Conservation (phyloP, 2,888 invertebrate species). For the Cryptops parisi region DNA sequence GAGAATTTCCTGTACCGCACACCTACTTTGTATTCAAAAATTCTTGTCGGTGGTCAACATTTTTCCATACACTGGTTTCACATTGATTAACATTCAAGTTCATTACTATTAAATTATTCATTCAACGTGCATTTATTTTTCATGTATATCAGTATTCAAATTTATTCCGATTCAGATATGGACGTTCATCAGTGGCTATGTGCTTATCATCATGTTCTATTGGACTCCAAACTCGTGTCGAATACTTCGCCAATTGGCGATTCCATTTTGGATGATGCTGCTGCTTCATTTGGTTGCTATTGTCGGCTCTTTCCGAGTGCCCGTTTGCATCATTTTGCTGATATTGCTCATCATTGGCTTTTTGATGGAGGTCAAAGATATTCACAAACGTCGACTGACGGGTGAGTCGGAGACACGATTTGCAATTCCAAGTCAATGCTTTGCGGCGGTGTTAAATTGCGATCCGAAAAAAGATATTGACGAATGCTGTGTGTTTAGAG, state of each 20-base stretch:
- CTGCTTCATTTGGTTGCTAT: slow-evolving; percentile 59
- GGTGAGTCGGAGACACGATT: too few relatives aligned
- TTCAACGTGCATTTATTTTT: too few relatives aligned
- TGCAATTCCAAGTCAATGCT: too few relatives aligned
- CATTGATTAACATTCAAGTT: too few relatives aligned
- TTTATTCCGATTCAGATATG: slow-evolving; percentile 44
- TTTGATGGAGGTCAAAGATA: slow-evolving; percentile 40
- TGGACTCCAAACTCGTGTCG: slow-evolving; percentile 56
- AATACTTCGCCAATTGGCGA: slow-evolving; percentile 39
- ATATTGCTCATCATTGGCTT: slow-evolving; percentile 50
- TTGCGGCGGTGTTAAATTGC: too few relatives aligned
- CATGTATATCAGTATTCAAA: too few relatives aligned
- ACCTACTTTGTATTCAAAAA: too few relatives aligned
- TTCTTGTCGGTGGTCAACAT: too few relatives aligned
- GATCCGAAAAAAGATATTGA: too few relatives aligned
- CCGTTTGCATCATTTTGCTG: slow-evolving; percentile 53
- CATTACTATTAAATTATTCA: too few relatives aligned
- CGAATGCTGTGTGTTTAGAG: slow-evolving; percentile 3
- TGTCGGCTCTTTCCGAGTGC: slow-evolving; percentile 59
- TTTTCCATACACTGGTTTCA: too few relatives aligned
- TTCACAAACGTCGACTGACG: slow-evolving; percentile 33
- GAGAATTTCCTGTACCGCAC: too few relatives aligned
- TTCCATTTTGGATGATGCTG: slow-evolving; percentile 61
- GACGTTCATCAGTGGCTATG: slow-evolving; percentile 49
- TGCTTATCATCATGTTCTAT: slow-evolving; percentile 51